Conservation (phyloP, 2,113 vertebrate genomes). For the Odontophorus gujanensis region DNA sequence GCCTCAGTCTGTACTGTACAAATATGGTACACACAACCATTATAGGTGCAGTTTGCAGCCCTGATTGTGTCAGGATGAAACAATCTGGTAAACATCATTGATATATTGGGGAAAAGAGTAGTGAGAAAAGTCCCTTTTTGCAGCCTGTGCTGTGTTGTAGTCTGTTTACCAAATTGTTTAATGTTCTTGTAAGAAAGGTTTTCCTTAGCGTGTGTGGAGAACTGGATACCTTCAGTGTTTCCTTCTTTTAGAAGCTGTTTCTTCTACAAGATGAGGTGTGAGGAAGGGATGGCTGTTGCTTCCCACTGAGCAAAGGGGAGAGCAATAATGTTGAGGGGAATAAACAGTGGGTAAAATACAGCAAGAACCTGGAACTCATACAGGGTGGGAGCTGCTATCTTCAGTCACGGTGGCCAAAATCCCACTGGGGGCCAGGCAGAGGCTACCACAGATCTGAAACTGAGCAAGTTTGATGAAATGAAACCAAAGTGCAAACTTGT, state of each 20-base stretch:
- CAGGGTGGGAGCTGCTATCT: not conserved
- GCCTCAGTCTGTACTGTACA: not conserved
- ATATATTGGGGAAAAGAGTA: not conserved
- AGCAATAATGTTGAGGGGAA: fast-evolving
- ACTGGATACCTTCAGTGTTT: not conserved
- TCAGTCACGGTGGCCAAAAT: not conserved
- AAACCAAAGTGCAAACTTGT: not conserved
- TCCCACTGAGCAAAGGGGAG: not conserved
- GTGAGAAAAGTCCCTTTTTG: not conserved
- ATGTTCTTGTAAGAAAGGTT: not conserved
- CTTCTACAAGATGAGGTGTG: not conserved
- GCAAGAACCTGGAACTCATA: not conserved
- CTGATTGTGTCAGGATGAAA: not conserved
- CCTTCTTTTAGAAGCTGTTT: not conserved
- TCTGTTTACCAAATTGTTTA: not conserved
- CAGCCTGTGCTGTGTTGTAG: not conserved
- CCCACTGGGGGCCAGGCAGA: not conserved
- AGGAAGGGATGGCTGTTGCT: not conserved
- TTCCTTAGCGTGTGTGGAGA: not conserved
- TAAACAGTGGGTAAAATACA: fast-evolving
- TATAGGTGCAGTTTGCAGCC: not conserved
- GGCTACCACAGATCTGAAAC: not conserved
- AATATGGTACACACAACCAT: not conserved
- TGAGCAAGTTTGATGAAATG: not conserved
- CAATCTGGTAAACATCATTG: not conserved